Evolutionary conservation across 2,797 vertebrate genomes (phyloP), one percentile per base, ranked within the genome.

Genomic region (Hippocampus kuda): DNA sequence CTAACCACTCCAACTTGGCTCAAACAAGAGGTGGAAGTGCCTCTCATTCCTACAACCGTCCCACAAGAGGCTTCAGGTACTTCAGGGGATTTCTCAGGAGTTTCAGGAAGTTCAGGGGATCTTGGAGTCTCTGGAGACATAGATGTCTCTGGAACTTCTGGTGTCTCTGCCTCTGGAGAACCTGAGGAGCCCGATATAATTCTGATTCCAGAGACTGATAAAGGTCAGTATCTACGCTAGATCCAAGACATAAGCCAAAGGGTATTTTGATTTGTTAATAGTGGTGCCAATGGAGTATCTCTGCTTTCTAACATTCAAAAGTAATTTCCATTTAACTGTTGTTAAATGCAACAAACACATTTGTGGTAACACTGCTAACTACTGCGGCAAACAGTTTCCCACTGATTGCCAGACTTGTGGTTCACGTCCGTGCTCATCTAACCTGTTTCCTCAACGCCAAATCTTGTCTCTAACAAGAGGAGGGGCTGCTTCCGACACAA

Each of bases 381-480:
- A 73, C 66, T 67, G 79, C n/a, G 84, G 85, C 85, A 88, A 90
- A 80, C 81, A 78, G 83, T 49, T 54, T 64, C 42, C 75, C 22
- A 18, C 83, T 86, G 86, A 64, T 82, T 88, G 85, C 81, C 81
- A 80, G 75, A 72, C 42, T 59, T 77, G 73, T 68, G 57, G 53
- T 66, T 70, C 64, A 27, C 13, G n/a, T 88, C 81, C 71, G 70
- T 72, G 74, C 76, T 83, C 71, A 78, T 84, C 90, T 91, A 92
- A 90, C 87, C 85, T 84, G 77, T 89, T 80, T 79, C 80, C 84
- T 79, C 89, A 90, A 91, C 88, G 81, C 84, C 81, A 89, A 88
- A 90, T 87, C 79, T 88, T 90, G 84, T 92, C 87, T 90, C 89
- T 91, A 92, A 92, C 90, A 92, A 92, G 91, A 90, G 88, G 88